Evolutionary conservation across 2,888 invertebrate species (phyloP).

Genomic region (Nymphalis polychloros): DNA sequence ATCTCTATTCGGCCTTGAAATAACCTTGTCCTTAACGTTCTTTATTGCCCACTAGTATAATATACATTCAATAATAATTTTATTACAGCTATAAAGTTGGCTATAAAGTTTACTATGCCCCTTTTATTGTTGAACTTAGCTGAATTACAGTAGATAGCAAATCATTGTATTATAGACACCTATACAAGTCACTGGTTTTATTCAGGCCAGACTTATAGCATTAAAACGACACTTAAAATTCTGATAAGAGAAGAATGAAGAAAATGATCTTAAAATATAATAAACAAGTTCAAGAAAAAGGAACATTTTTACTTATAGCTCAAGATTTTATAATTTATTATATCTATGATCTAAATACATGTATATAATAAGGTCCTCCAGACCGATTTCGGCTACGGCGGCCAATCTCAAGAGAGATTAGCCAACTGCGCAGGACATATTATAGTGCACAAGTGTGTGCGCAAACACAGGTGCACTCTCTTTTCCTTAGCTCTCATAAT

Average conservation of each 20-base stretch:
- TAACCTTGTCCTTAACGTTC: constrained; percentile 28
- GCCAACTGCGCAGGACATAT: too few species aligned
- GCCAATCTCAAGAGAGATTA: too few species aligned
- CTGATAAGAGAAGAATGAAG: constrained; percentile 4
- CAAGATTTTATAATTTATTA: too few species aligned
- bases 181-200: constrained; percentile 4
- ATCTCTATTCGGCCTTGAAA: constrained; percentile 15
- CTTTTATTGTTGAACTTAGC: constrained; percentile 51
- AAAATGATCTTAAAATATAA: neutral
- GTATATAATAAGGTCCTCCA: too few species aligned
- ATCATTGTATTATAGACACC: constrained; percentile 23
- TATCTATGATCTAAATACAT: too few species aligned
- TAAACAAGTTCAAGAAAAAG: neutral
- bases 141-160: constrained; percentile 43
- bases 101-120: constrained; percentile 48
- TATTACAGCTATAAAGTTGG: constrained; percentile 49
- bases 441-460: too few species aligned
- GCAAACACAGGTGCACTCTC: too few species aligned
- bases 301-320: too few species aligned
- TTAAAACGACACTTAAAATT: constrained; percentile 18
- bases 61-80: constrained; percentile 52
- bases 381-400: too few species aligned
- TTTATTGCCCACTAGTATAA: constrained; percentile 33
- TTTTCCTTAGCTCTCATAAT: too few species aligned
- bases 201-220: constrained; percentile 14